These are phyloP conservation scores for Xestia ashworthii DNA, from an alignment of 2,888 invertebrate species.

Conservation along the genomic window DNA sequence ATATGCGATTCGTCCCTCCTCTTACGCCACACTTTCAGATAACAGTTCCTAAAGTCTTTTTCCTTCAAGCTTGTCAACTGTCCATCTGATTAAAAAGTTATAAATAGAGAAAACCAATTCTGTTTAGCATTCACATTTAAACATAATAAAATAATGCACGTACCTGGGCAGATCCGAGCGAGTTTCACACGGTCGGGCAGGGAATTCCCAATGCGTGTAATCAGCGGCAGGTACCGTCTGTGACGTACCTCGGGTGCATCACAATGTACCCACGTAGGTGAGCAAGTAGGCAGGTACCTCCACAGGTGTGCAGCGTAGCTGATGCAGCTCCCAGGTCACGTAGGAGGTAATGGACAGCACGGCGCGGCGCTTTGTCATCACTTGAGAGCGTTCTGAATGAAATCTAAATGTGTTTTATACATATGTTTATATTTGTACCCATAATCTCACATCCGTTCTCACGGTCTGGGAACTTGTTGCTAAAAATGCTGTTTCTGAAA, in stretches of 20 bases:
- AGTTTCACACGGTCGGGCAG: constrained; percentile 71
- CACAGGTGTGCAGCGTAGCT: constrained; percentile 46
- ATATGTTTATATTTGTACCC: background rate
- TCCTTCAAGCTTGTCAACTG: background rate
- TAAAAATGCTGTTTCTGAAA: background rate
- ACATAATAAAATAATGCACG: background rate
- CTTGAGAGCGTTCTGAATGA: constrained; percentile 18
- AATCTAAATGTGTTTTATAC: constrained; percentile 4
- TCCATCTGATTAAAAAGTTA: background rate
- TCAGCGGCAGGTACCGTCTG: constrained; percentile 22
- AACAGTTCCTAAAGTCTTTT: background rate
- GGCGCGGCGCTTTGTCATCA: constrained; percentile 22
- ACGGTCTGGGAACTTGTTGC: background rate
- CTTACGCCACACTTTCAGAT: background rate
- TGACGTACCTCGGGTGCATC: constrained; percentile 65
- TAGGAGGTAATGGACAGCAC: constrained; percentile 55
- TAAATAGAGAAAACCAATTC: constrained; percentile 41
- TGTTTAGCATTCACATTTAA: constrained; percentile 23
- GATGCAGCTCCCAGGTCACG: constrained; percentile 67
- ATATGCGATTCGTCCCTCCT: no score
- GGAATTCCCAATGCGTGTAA: constrained; percentile 70
- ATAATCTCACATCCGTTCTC: background rate
- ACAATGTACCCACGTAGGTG: constrained; percentile 51
- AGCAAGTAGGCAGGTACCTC: constrained; percentile 49
- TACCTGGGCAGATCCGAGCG: constrained; percentile 43